Conservation (phyloP, 1,140 invertebrate genomes). For the Ostrea edulis region DNA sequence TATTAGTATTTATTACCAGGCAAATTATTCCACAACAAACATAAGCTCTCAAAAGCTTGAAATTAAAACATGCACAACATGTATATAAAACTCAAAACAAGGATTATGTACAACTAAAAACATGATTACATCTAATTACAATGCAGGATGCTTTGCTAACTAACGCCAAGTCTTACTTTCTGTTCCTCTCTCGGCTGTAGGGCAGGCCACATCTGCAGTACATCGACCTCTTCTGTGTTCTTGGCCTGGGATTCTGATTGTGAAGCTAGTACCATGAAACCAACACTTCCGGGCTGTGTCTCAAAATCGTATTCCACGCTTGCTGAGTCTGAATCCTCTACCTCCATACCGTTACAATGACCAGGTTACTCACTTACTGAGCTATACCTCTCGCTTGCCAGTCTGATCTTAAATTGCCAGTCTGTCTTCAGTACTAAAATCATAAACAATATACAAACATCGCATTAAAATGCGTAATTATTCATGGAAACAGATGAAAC, state of each 20-base stretch:
- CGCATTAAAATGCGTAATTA: too few species aligned
- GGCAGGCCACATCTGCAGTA: conserved; percentile 33
- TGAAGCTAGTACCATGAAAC: conserved; percentile 40
- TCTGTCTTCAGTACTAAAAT: not conserved
- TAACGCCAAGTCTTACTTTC: not conserved
- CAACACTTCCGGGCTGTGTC: conserved; percentile 25
- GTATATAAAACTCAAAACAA: too few species aligned
- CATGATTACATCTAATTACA: too few species aligned
- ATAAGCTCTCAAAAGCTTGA: too few species aligned
- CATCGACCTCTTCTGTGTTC: conserved; percentile 11
- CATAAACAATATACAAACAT: too few species aligned
- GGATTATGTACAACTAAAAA: too few species aligned
- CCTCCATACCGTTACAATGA: conserved; percentile 22
- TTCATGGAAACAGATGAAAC: too few species aligned
- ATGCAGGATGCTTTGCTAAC: too few species aligned
- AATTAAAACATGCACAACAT: too few species aligned
- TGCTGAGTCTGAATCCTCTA: not conserved
- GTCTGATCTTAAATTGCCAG: not conserved
- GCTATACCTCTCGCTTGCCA: not conserved
- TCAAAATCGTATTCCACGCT: conserved; percentile 15
- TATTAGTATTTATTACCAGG: too few species aligned
- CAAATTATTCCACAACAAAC: too few species aligned
- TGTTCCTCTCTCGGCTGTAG: conserved; percentile 29
- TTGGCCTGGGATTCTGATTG: not conserved
- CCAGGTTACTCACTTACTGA: too few species aligned